These are phyloP conservation scores for Sipunculus nudus DNA, from an alignment of 2,888 invertebrate genomes.

Conservation along the genomic window DNA sequence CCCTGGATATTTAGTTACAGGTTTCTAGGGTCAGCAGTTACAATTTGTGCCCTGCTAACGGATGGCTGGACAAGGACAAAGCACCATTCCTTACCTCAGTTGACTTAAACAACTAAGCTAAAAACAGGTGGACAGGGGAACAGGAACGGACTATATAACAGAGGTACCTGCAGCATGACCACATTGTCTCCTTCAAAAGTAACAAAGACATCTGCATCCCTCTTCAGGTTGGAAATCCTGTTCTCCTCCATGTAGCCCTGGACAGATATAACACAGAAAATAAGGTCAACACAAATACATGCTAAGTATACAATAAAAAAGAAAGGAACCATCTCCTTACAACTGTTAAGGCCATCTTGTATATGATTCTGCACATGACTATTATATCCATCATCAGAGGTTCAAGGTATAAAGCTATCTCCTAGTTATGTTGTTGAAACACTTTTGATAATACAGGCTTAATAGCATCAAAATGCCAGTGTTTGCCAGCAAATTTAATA, in stretches of 20 bases:
- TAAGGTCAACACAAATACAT: neutral
- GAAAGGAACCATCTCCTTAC: neutral
- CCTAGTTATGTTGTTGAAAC: no score
- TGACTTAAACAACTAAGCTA: no score
- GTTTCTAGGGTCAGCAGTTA: no score
- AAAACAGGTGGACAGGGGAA: no score
- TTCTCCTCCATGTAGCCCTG: conserved; percentile 33
- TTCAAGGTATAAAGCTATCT: neutral
- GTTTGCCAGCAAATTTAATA: no score
- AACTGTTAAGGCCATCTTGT: neutral
- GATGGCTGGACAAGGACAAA: no score
- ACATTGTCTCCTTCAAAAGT: conserved; percentile 33
- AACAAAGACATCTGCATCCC: conserved; percentile 29
- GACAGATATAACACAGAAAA: neutral
- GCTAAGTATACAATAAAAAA: neutral
- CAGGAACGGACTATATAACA: neutral
- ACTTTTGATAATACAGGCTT: no score
- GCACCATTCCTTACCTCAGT: no score
- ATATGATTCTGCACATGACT: neutral
- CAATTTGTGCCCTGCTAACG: no score
- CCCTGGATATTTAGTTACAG: no score
- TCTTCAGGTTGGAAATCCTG: conserved; percentile 21
- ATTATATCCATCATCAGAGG: neutral
- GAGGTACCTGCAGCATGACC: conserved; percentile 28
- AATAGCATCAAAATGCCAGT: no score